Evolutionary conservation across 2,113 vertebrate genomes (phyloP), one percentile per base, ranked within the genome.

Genomic region (Caloenas nicobarica): DNA sequence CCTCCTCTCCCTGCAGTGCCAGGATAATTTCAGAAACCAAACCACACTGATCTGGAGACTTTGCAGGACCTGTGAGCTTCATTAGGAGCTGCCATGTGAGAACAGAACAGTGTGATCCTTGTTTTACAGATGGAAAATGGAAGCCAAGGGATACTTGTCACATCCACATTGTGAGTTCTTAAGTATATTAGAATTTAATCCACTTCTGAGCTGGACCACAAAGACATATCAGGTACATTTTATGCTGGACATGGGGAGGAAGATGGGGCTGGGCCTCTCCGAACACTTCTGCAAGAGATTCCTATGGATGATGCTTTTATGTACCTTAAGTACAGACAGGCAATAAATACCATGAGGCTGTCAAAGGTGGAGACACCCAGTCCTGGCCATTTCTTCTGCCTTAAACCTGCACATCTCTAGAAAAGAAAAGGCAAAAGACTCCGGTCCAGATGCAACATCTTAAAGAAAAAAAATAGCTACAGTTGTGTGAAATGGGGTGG

Each of bases 401-500:
- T 28, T 53, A 22, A 56, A n/a, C 42, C 25, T 36, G 7, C 70
- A 40, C 56, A 16, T 9, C n/a, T 57, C 76, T 23, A 42, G 62
- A 3, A 51, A 24, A 84, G 18, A 4, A 31, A 66, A 90, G 62
- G 78, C 44, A 71, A 61, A 91, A 85, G 19, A 50, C 21, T 13
- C 12, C 12, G 18, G 17, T 51, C 96, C 96, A 95, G 89, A 95
- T 95, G 95, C 77, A 91, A 13, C 58, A 65, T 62, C 80, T 91
- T 90, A 79, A 88, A 88, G 64, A 95, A 83, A 48, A 61, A 61
- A 61, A 76, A 93, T 40, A 46, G 58, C 60, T 65, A 56, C 36
- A 71, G 70, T 83, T 70, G 69, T 65, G 61, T 48, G 69, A 72
- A 96, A 77, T 50, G 68, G 89, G 88, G 72, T 87, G 64, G 88